These are phyloP conservation scores for Aplysina aerophoba DNA, from an alignment of 37 sponge, comb jelly and placozoan species.

Conservation along the genomic window DNA sequence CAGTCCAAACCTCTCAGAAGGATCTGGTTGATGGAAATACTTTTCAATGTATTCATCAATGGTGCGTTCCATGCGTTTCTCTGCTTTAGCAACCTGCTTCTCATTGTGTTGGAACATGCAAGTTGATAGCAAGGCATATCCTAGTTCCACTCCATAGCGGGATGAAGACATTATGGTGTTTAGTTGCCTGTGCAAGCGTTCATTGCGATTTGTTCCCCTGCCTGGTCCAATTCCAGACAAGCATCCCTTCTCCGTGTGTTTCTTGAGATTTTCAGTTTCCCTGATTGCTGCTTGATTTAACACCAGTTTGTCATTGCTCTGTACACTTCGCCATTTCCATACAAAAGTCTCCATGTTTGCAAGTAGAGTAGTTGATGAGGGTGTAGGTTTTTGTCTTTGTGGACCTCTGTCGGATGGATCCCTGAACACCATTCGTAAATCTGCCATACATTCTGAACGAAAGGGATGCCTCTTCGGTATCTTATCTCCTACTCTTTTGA, in stretches of 20 bases:
- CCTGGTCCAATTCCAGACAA: constrained; percentile 43
- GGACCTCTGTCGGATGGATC: constrained; percentile 36
- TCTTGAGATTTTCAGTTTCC: constrained; percentile 15
- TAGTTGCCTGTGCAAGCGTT: constrained; percentile 36
- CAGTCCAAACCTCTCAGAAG: too few relatives aligned
- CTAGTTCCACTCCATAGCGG: constrained; percentile 42
- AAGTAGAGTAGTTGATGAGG: constrained; percentile 17
- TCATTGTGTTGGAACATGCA: constrained; percentile 47
- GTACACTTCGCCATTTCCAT: too few relatives aligned
- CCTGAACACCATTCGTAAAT: constrained; percentile 36
- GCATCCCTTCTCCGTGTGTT: constrained; percentile 44
- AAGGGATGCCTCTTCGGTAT: constrained; percentile 44
- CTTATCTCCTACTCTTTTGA: constrained; percentile 29
- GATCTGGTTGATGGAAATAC: too few relatives aligned
- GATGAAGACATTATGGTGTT: constrained; percentile 32
- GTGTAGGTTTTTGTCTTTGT: constrained; percentile 18
- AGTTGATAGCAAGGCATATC: constrained; percentile 40
- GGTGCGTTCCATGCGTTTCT: constrained; percentile 6
- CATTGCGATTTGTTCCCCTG: constrained; percentile 51
- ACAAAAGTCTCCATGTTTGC: not conserved
- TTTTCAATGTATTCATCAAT: too few relatives aligned
- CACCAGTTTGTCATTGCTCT: too few relatives aligned
- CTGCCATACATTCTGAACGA: constrained; percentile 26
- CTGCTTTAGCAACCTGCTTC: not conserved
- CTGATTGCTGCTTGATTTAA: constrained; percentile 27